Conservation (phyloP, 2,113 vertebrate species). For the Tupaia chinensis region DNA sequence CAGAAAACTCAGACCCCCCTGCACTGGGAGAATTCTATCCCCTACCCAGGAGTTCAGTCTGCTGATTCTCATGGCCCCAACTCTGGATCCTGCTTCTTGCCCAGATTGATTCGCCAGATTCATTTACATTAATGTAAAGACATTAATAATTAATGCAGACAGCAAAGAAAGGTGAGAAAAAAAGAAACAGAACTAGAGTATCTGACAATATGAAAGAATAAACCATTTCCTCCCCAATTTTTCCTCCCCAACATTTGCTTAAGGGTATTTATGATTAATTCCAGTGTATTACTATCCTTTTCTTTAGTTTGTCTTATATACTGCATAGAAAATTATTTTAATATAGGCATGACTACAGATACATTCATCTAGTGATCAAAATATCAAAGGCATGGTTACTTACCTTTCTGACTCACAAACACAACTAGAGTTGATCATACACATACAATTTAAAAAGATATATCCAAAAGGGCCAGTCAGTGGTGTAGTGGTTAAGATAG, state of each 20-base stretch:
- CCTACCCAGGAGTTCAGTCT: background rate
- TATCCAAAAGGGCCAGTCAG: background rate
- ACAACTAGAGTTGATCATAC: background rate
- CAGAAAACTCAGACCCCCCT: background rate
- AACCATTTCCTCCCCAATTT: background rate
- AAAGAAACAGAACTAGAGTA: background rate
- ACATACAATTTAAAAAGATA: background rate
- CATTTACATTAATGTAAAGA: background rate
- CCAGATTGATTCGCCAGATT: background rate
- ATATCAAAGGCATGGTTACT: constrained; percentile 44
- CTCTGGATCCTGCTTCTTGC: background rate
- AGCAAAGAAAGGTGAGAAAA: background rate
- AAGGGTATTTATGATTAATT: background rate
- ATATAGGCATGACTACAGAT: constrained; percentile 27
- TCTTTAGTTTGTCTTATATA: background rate
- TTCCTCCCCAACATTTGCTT: background rate
- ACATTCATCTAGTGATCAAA: constrained; percentile 42
- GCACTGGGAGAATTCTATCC: background rate
- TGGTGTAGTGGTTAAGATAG: too few relatives aligned
- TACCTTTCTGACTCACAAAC: background rate
- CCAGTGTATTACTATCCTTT: background rate
- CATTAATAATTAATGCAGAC: background rate
- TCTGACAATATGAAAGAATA: background rate
- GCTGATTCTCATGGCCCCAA: background rate
- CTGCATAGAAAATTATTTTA: constrained; percentile 60